phyloP scores from a whole-genome alignment of 1,140 invertebrate genomes.

The Steinernema feltiae region DNA sequence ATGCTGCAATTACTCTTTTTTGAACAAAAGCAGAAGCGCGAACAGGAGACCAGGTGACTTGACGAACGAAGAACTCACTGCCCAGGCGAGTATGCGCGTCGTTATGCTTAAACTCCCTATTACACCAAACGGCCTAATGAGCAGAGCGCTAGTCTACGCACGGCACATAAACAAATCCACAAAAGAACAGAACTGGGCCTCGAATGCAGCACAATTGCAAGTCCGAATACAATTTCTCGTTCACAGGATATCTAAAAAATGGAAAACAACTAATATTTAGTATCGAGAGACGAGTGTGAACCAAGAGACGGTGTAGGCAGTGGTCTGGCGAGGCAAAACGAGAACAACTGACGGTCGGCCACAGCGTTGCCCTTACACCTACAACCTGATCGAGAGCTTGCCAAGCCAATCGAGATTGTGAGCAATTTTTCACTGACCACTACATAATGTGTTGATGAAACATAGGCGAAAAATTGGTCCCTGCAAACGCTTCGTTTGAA shows the following conservation, averaged over 20 bases:
- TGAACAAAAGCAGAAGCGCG: not conserved
- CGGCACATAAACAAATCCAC: not conserved
- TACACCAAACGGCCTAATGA: not conserved
- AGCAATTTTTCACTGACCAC: not conserved
- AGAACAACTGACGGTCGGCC: constrained; percentile 1
- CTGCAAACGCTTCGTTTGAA: not conserved
- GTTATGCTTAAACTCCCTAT: not conserved
- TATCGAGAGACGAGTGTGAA: not conserved
- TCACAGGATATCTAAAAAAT: not conserved
- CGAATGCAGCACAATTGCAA: not conserved
- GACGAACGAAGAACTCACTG: not conserved
- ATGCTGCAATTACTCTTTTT: not conserved
- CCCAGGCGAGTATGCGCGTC: not conserved
- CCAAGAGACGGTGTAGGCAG: not conserved
- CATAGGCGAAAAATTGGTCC: not conserved
- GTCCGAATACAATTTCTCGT: not conserved
- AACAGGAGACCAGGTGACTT: not conserved
- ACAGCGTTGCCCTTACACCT: not conserved
- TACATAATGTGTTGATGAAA: not conserved
- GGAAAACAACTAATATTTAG: not conserved
- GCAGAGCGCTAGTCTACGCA: not conserved
- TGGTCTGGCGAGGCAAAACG: not conserved
- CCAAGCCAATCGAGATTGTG: not conserved
- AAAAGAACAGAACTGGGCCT: not conserved
- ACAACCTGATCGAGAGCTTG: constrained; percentile 5